These are phyloP conservation scores for Pseudomyrmex dendroicus DNA, from an alignment of 1,140 invertebrate species.

Conservation along the genomic window DNA sequence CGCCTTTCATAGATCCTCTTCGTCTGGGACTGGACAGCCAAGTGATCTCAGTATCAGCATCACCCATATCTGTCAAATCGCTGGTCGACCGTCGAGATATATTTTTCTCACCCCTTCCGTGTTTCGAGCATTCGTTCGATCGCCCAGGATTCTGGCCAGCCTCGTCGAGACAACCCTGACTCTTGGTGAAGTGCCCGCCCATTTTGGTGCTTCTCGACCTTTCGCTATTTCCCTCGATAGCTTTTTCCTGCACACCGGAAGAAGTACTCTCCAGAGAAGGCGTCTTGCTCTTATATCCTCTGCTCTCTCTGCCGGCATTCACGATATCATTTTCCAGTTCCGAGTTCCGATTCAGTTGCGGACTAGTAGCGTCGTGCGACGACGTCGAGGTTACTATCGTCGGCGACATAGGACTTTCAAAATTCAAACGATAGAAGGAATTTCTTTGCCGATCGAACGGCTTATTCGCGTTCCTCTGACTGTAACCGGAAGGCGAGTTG, in stretches of 20 bases:
- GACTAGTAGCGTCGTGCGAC: conserved; percentile 48
- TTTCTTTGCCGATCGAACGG: conserved; percentile 72
- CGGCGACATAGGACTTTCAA: conserved; percentile 75
- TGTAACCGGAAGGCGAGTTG: conserved; percentile 67
- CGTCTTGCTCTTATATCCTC: conserved; percentile 31
- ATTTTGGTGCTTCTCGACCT: conserved; percentile 55
- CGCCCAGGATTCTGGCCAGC: conserved; percentile 25
- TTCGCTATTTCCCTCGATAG: conserved; percentile 12
- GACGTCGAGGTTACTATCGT: conserved; percentile 67
- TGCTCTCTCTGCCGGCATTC: neutral
- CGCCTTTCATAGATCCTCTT: conserved; percentile 88
- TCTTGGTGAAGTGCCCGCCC: conserved; percentile 75
- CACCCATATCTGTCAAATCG: conserved; percentile 89
- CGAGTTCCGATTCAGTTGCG: conserved; percentile 49
- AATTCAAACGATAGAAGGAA: conserved; percentile 68
- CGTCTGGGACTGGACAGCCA: conserved; percentile 87
- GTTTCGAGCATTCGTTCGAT: neutral
- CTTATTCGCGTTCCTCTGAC: conserved; percentile 65
- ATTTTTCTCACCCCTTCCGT: conserved; percentile 64
- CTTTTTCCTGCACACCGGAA: conserved; percentile 31
- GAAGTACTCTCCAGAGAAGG: conserved; percentile 34
- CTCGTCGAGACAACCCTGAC: conserved; percentile 78
- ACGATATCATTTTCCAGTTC: conserved; percentile 5
- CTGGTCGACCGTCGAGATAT: conserved; percentile 88
- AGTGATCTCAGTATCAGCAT: conserved; percentile 87